phyloP scores from a whole-genome alignment of 2,888 invertebrate species.

The Tiliacea aurago region DNA sequence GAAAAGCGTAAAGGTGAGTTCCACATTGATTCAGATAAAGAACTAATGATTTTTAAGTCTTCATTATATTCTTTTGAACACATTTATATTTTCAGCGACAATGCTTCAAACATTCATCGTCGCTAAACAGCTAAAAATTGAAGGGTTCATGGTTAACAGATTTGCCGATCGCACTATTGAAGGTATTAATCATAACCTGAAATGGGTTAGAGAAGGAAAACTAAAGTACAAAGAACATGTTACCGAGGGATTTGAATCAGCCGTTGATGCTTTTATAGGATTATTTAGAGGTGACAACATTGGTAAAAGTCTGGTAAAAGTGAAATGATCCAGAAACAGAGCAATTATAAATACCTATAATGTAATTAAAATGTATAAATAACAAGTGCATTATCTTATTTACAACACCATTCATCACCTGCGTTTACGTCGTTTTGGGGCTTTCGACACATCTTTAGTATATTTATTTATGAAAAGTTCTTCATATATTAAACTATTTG shows the following conservation, averaged over 20 bases:
- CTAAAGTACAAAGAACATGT: slow-evolving; percentile 92
- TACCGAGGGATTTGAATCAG: slow-evolving; percentile 92
- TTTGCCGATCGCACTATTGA: slow-evolving; percentile 90
- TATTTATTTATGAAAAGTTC: slow-evolving; percentile 84
- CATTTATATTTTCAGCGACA: slow-evolving; percentile 73
- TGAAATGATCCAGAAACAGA: slow-evolving; percentile 70
- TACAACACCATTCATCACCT: slow-evolving; percentile 64
- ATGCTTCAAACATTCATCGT: slow-evolving; percentile 89
- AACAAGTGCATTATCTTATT: slow-evolving; percentile 40
- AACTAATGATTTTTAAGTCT: neutral
- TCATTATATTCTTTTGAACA: neutral
- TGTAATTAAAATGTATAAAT: slow-evolving; percentile 38
- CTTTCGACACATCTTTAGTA: slow-evolving; percentile 57
- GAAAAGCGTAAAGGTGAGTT: slow-evolving; percentile 84
- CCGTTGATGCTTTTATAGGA: slow-evolving; percentile 92
- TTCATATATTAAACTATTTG: slow-evolving; percentile 83
- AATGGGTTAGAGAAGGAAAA: slow-evolving; percentile 92
- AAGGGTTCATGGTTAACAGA: slow-evolving; percentile 90
- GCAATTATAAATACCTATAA: slow-evolving; percentile 25
- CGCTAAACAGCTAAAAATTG: slow-evolving; percentile 91
- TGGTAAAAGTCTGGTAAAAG: slow-evolving; percentile 92
- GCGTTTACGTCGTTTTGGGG: slow-evolving; percentile 72
- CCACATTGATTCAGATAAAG: neutral
- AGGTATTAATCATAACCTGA: slow-evolving; percentile 90
- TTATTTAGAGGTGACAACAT: slow-evolving; percentile 91